Evolutionary conservation across 2,888 invertebrate species (phyloP).

Genomic region (Cephus pulcher): DNA sequence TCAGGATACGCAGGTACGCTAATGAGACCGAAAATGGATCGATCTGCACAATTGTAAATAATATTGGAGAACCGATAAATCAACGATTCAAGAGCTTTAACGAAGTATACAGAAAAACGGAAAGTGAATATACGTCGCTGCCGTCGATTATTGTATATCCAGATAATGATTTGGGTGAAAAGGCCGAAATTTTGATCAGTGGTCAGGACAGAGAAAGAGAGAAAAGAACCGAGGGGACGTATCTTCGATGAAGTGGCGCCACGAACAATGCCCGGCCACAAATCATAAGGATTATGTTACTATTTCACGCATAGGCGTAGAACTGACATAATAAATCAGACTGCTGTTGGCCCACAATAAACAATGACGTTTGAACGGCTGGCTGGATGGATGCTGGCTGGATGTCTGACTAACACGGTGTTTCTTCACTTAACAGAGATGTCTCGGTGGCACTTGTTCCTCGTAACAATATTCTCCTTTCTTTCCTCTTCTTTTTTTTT

Average conservation of each 20-base stretch:
- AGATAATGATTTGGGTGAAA: background rate
- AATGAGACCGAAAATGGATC: background rate
- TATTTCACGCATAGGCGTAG: conserved; percentile 60
- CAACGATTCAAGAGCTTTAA: background rate
- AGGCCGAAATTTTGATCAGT: background rate
- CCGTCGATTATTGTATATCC: background rate
- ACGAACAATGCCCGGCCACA: conserved; percentile 60
- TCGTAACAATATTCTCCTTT: background rate
- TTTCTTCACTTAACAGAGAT: background rate
- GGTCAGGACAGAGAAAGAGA: background rate
- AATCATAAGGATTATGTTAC: conserved; percentile 65
- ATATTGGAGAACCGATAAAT: background rate
- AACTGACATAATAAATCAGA: conserved; percentile 60
- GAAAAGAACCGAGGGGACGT: background rate
- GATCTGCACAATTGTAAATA: background rate
- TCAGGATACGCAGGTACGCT: background rate
- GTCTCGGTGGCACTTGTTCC: background rate
- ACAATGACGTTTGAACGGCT: conserved; percentile 59
- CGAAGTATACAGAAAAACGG: background rate
- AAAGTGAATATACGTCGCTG: background rate
- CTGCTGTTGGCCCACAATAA: conserved; percentile 58
- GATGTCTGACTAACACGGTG: background rate
- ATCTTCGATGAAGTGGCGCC: conserved; percentile 52
- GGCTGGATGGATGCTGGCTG: conserved; percentile 7
- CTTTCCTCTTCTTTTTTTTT: background rate